Evolutionary conservation across 1,140 invertebrate genomes (phyloP).

Genomic region (Hylyphantes graminicola): DNA sequence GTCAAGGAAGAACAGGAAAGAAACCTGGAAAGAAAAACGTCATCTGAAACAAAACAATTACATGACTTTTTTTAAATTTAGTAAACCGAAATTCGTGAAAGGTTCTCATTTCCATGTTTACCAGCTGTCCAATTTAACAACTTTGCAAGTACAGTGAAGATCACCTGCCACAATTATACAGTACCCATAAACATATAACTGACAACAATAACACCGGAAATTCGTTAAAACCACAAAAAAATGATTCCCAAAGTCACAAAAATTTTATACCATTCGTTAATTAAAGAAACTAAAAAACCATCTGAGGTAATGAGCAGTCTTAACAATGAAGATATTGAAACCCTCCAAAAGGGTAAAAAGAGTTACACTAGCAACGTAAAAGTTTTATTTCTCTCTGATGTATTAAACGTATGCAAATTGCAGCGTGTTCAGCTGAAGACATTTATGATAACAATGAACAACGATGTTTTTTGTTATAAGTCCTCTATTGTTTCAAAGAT

Average conservation of each 20-base stretch:
- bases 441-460: not conserved
- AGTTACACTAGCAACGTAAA: conserved; percentile 6
- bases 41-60: too few species aligned
- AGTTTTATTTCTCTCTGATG: conserved; percentile 9
- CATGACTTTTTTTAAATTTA: too few species aligned
- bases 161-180: not conserved
- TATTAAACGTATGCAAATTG: conserved; percentile 33
- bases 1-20: too few species aligned
- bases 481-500: conserved; percentile 29
- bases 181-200: not conserved
- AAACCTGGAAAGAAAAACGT: too few species aligned
- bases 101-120: too few species aligned
- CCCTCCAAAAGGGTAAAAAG: not conserved
- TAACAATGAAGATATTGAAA: conserved; percentile 9
- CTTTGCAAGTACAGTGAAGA: not conserved
- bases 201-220: not conserved
- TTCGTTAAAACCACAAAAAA: not conserved
- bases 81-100: too few species aligned
- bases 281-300: not conserved
- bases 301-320: not conserved
- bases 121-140: too few species aligned
- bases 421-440: not conserved
- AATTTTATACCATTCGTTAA: conserved; percentile 16
- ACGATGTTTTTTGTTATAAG: conserved; percentile 1
- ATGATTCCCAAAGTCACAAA: conserved; percentile 5